Conservation (phyloP, 2,888 invertebrate genomes). For the Epirrhoe alternata region DNA sequence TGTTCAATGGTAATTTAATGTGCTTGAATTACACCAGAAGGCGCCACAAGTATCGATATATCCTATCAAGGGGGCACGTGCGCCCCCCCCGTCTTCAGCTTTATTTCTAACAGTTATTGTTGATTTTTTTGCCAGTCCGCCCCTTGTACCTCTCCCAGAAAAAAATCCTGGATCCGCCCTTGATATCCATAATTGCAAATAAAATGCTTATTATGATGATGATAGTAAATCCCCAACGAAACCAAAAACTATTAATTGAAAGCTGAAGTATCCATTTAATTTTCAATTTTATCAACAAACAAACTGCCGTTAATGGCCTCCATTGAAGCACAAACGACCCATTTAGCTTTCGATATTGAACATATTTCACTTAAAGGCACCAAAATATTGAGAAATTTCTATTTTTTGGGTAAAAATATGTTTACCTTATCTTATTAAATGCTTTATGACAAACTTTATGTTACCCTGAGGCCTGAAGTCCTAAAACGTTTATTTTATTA, state of each 20-base stretch:
- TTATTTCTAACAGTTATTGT: too few relatives aligned
- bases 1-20: too few relatives aligned
- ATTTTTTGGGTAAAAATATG: not conserved
- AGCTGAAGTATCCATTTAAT: conserved; percentile 15
- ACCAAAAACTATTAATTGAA: conserved; percentile 23
- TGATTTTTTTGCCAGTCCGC: too few relatives aligned
- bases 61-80: too few relatives aligned
- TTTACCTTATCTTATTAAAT: not conserved
- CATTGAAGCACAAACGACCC: conserved; percentile 23
- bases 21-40: too few relatives aligned
- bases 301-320: conserved; percentile 23
- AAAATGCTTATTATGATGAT: not conserved
- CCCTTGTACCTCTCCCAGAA: too few relatives aligned
- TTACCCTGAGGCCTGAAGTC: not conserved
- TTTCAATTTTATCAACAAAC: conserved; percentile 33
- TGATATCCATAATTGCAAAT: not conserved
- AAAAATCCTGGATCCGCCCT: too few relatives aligned
- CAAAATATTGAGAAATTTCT: conserved; percentile 11
- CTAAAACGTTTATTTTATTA: not conserved
- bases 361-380: conserved; percentile 18
- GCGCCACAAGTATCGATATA: too few relatives aligned
- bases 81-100: too few relatives aligned
- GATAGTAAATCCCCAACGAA: not conserved
- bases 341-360: conserved; percentile 24
- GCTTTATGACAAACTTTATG: not conserved